Conservation (phyloP, 2,888 invertebrate genomes). For the Diarsia brunnea region DNA sequence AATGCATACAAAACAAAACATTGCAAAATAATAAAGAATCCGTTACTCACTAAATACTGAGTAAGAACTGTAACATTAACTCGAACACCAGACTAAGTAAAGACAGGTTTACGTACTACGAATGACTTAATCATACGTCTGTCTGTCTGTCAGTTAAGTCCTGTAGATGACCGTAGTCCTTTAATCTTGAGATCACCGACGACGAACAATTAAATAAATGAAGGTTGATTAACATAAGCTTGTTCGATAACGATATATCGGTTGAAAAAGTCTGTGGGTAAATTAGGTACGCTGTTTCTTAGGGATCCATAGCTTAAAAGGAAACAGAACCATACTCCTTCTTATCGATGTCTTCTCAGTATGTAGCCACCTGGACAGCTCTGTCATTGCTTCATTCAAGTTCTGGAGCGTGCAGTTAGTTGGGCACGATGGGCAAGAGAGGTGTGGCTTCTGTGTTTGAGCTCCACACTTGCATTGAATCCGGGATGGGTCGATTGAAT, state of each 20-base stretch:
- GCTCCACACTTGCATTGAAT: too few relatives aligned
- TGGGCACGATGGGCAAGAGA: too few relatives aligned
- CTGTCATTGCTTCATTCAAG: too few relatives aligned
- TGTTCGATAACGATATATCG: not conserved
- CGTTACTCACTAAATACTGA: slow-evolving; percentile 23
- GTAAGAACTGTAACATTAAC: slow-evolving; percentile 5
- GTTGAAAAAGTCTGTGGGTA: not conserved
- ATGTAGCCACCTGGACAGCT: too few relatives aligned
- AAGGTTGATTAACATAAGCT: slow-evolving; percentile 12
- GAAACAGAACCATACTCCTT: not conserved
- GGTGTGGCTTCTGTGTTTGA: not conserved
- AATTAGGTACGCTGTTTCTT: not conserved
- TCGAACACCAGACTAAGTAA: slow-evolving; percentile 33
- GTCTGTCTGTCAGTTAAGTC: slow-evolving; percentile 4
- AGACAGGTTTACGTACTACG: slow-evolving; percentile 19
- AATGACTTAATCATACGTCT: slow-evolving; percentile 49
- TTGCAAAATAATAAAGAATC: slow-evolving; percentile 10
- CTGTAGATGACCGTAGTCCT: slow-evolving; percentile 17
- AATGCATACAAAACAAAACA: slow-evolving; percentile 12
- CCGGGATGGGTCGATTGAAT: too few relatives aligned
- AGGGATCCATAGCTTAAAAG: not conserved
- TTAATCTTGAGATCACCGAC: slow-evolving; percentile 39
- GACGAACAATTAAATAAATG: slow-evolving; percentile 43
- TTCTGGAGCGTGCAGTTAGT: too few relatives aligned
- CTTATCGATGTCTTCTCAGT: too few relatives aligned